A percentile compares a stretch with the other conserved stretches of the same genome.
Conservation (phyloP, 2,797 vertebrate species). For the Eutrigla gurnardus region DNA sequence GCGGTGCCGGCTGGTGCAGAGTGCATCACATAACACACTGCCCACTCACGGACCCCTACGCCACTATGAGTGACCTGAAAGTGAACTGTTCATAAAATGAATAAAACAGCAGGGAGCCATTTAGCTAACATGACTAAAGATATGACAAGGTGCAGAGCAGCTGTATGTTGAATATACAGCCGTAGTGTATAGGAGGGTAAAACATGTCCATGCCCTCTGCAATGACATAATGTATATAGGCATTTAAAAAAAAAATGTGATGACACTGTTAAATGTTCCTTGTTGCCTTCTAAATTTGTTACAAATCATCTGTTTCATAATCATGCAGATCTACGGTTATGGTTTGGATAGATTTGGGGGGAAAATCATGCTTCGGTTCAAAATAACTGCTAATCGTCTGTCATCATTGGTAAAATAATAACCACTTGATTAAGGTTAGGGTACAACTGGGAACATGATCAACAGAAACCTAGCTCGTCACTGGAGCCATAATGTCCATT, state of each 20-base stretch:
- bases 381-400: not conserved
- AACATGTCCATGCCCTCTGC: not conserved
- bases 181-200: not conserved
- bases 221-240: not conserved
- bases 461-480: not conserved
- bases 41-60: not conserved
- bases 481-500: not conserved
- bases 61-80: not conserved
- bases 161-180: no score
- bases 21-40: constrained; percentile 1
- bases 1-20: not conserved
- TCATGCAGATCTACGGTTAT: rapidly evolving
- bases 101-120: constrained; percentile 2
- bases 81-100: constrained; percentile 13
- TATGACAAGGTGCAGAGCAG: not conserved
- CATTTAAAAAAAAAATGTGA: no score
- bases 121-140: not conserved
- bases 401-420: not conserved
- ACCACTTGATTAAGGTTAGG: not conserved
- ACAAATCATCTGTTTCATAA: not conserved
- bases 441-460: not conserved
- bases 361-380: not conserved
- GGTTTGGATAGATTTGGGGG: not conserved
- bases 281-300: not conserved
- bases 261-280: not conserved